A percentile compares a stretch with the other conserved stretches of the same genome.
These are phyloP conservation scores for Thera britannica DNA, from an alignment of 2,888 invertebrate species.

Conservation along the genomic window DNA sequence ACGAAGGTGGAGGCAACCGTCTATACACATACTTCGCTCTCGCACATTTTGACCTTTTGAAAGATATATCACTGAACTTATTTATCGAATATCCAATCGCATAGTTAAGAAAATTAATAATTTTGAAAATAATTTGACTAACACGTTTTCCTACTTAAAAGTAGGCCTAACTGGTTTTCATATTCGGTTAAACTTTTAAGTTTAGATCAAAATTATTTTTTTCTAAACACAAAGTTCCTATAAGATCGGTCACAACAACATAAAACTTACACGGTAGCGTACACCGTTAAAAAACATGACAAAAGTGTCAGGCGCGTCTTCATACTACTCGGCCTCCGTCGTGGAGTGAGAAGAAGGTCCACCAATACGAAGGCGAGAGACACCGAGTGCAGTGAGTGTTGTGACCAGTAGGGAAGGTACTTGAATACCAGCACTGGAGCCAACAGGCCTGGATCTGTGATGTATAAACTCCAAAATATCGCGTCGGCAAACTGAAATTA, in stretches of 20 bases:
- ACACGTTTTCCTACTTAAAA: too few relatives aligned
- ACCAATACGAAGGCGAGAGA: constrained; percentile 49
- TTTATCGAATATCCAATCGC: too few relatives aligned
- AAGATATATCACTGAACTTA: too few relatives aligned
- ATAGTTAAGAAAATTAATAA: too few relatives aligned
- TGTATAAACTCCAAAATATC: constrained; percentile 56
- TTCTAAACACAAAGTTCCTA: not conserved
- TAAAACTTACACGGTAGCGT: constrained; percentile 53
- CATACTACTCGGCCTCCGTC: constrained; percentile 49
- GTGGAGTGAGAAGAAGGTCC: constrained; percentile 56
- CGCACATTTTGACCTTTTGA: too few relatives aligned
- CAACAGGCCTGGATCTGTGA: constrained; percentile 43
- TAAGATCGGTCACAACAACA: not conserved
- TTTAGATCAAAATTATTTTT: too few relatives aligned
- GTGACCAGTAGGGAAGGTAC: constrained; percentile 56
- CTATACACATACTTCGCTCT: too few relatives aligned
- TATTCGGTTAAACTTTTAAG: too few relatives aligned
- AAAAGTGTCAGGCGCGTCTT: constrained; percentile 43
- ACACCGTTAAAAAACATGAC: constrained; percentile 44
- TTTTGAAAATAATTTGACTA: too few relatives aligned
- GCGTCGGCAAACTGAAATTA: constrained; percentile 53
- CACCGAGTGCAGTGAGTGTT: constrained; percentile 59
- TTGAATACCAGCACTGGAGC: constrained; percentile 50
- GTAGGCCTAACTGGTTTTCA: too few relatives aligned
- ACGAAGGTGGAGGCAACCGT: too few relatives aligned